Base-by-base conservation (phyloP, 2,888 invertebrate genomes). In the Ernsta delagoae region DNA sequence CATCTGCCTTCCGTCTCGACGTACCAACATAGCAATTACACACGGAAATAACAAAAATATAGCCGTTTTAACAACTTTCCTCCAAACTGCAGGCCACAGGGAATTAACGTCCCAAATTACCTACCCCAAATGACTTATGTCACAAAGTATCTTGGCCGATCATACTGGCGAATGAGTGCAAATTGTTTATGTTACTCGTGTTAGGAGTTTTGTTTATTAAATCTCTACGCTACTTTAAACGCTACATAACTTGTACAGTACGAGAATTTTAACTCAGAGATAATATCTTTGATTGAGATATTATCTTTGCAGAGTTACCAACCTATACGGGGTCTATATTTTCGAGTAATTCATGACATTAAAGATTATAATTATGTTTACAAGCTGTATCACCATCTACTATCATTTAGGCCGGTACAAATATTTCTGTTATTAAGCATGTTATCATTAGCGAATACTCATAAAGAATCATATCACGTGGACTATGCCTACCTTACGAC, bases 1-100 rank as follows among this genome's bases (percentile, higher is more conserved):
- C 92, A 92, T 92, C 92, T 92, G 92, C 90, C 86, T 81, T 82
- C 85, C 82, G 87, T 84, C 87, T 80, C 79, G 72, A 81, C 75
- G 71, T 72, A 77, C 24, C 24, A 24, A 24, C 79, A 81, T 84
- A 85, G 81, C 84, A 91, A 91, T 92, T 92, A 91, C 84, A 84
- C 78, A 76, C 77, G 78, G 81, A 85, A 86, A 84, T 80, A 83
- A 86, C 83, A 83, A 86, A 86, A 82, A 84, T 80, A 81, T 77
- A 79, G 80, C 80, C 80, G 83, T 84, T 85, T 87, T 84, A 83
- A 86, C 83, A 80, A 83, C 84, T 85, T 81, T 0, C 81, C 80
- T 84, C 80, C 56, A 36, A 3, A 57, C 43, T 43, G 79, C 77
- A 74, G 73, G 70, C 77, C 73, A 75, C 75, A 76, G 73, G 71